Evolutionary conservation across 1,140 invertebrate genomes (phyloP), one percentile per base, ranked within the genome.

Genomic region (Drosophila subobscura): DNA sequence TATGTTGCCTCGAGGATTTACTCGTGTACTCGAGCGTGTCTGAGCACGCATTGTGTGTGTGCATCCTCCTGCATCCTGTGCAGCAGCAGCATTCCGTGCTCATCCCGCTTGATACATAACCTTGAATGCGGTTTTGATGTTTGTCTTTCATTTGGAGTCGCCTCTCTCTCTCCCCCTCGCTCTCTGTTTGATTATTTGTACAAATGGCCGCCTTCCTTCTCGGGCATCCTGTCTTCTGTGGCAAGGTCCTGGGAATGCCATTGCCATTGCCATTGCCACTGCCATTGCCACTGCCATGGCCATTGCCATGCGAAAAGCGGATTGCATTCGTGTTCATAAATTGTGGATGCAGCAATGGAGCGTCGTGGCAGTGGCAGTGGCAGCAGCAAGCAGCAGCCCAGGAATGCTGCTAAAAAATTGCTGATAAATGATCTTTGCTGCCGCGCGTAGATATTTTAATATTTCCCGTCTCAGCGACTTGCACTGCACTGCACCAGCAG

Each of bases 101-200:
- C 84, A 80, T 75, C 67, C 79, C 42, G 63, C 63, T 83, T 90
- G 83, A 88, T 90, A 68, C 81, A 90, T 90, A 90, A 90, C 86
- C 86, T 90, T 90, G 86, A 90, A 90, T 88, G 88, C 79, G 76
- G 88, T 80, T 80, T 80, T 76, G 79, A 88, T 86, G 78, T 86
- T 78, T 88, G 73, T 59, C 65, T 81, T 88, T 72, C 78, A 88
- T 88, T 86, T 64, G 66, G 51, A 65, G 66, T 75, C 16, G 44
- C 29, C 42, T 41, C 53, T 49, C 27, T 50, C 12, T 64, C 20
- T 10, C 41, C 47, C 53, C 14, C 49, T 61, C 44, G 42, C 20
- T 41, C 56, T 37, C 72, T 80, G 73, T 77, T 86, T 83, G 76
- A 68, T 79, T 89, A 89, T 89, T 89, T 89, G 84, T 89, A 89